Base-by-base conservation (phyloP, 2,888 invertebrate species). In the Xiphydria camelus region DNA sequence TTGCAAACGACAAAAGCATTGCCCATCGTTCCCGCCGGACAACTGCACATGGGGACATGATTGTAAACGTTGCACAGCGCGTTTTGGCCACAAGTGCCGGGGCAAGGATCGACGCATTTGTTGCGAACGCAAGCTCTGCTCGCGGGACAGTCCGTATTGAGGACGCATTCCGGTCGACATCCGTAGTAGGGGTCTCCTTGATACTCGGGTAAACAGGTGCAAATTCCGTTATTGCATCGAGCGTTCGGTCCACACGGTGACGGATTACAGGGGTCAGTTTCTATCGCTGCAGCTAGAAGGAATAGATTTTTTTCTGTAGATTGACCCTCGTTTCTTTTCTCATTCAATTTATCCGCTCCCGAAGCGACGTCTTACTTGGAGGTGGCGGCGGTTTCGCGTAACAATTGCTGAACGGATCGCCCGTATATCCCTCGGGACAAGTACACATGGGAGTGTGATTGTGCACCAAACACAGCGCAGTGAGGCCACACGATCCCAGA, bases 361-460 rank as follows among this genome's bases (percentile, higher is more conserved):
- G 29, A 29, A 12, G 6, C 4, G 15, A n/a, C 22, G 20, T 44
- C 55, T 53, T 62, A 62, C 62, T 44, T 44, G 43, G 38, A 10
- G 32, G 65, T 62, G 77, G 76, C 73, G 75, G 76, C 59, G 79
- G 79, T 67, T 80, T 78, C 2, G 72, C 73, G 42, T 79, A 78
- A 64, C 89, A 89, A 56, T 79, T 83, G 43, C 80, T 80, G 71
- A 88, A 88, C 41, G 89, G 88, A 79, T 89, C 84, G 41, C 90
- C 90, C 47, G 84, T 86, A 61, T 85, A 89, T 52, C 87, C 89
- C 71, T 67, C 89, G 88, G 20, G 86, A 68, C 92, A 92, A 36
- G 83, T 81, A 68, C 92, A 92, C 79, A 86, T 85, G 5, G 89
- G 86, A n/a, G 85, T 83, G 59, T 89, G 89, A 62, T 88, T 89